These are phyloP conservation scores for Heliconius aoede DNA, from an alignment of 2,888 invertebrate genomes.

Conservation along the genomic window DNA sequence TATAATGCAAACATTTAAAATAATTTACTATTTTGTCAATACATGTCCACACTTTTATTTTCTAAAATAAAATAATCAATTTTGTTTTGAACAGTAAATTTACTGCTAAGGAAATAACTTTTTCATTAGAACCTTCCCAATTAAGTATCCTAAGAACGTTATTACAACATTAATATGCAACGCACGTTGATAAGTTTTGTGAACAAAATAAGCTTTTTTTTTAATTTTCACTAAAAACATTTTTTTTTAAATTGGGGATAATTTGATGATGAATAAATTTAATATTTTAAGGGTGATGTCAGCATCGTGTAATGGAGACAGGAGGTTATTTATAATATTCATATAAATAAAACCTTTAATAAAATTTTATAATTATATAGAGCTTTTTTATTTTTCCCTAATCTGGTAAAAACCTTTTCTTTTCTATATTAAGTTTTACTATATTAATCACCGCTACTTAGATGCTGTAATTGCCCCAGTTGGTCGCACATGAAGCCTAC, in stretches of 20 bases:
- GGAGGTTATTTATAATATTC: too few relatives aligned
- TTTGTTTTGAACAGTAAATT: neutral
- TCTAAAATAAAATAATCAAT: neutral
- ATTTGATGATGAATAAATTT: neutral
- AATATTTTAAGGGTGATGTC: too few relatives aligned
- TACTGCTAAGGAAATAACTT: neutral
- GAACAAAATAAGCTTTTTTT: neutral
- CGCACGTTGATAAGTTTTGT: neutral
- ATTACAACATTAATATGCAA: neutral
- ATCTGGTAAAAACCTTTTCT: too few relatives aligned
- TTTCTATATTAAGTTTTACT: neutral
- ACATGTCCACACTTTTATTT: too few relatives aligned
- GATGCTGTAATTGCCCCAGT: neutral
- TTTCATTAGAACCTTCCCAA: neutral
- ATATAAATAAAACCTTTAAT: too few relatives aligned
- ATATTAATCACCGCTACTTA: conserved; percentile 8
- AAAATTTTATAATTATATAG: too few relatives aligned
- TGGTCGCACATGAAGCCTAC: neutral
- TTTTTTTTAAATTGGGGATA: neutral
- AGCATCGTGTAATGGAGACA: too few relatives aligned
- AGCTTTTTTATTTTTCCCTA: too few relatives aligned
- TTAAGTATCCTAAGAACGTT: neutral
- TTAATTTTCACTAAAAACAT: neutral
- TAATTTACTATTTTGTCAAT: too few relatives aligned
- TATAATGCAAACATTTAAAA: neutral